These are phyloP conservation scores for Miichthys miiuy DNA, from an alignment of 2,797 vertebrate species.

Conservation along the genomic window DNA sequence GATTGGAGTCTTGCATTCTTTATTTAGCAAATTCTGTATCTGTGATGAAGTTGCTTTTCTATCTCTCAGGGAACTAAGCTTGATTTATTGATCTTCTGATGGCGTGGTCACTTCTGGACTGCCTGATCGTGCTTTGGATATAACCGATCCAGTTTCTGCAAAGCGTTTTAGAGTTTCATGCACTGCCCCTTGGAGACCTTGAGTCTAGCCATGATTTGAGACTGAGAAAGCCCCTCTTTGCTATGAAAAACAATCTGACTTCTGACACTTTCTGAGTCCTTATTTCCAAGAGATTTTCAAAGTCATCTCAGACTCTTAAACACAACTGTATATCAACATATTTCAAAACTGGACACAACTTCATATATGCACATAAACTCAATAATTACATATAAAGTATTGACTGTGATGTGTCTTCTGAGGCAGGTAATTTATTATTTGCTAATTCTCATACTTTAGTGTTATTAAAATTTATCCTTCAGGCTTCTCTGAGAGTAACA, in stretches of 20 bases:
- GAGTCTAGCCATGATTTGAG: no score
- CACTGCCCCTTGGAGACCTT: no score
- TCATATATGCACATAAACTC: background rate
- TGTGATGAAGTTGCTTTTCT: slow-evolving; percentile 1
- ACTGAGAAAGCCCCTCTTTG: no score
- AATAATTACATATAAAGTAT: background rate
- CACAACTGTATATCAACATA: background rate
- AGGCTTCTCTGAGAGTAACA: background rate
- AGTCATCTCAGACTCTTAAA: no score
- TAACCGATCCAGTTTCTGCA: background rate
- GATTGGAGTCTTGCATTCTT: no score
- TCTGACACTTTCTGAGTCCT: no score
- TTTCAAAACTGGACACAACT: background rate
- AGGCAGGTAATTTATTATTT: background rate
- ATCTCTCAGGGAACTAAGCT: slow-evolving; percentile 7
- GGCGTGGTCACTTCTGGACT: slow-evolving; percentile 10
- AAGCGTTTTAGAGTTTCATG: no score
- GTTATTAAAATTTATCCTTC: background rate
- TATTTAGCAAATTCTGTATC: background rate
- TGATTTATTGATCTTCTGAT: slow-evolving; percentile 27
- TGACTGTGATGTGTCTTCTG: background rate
- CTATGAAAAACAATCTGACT: no score
- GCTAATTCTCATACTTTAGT: background rate
- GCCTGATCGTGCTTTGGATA: background rate
- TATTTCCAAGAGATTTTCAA: no score